Evolutionary conservation across 1,140 invertebrate species (phyloP), one percentile per base, ranked within the genome.

Genomic region (Asobara japonica): DNA sequence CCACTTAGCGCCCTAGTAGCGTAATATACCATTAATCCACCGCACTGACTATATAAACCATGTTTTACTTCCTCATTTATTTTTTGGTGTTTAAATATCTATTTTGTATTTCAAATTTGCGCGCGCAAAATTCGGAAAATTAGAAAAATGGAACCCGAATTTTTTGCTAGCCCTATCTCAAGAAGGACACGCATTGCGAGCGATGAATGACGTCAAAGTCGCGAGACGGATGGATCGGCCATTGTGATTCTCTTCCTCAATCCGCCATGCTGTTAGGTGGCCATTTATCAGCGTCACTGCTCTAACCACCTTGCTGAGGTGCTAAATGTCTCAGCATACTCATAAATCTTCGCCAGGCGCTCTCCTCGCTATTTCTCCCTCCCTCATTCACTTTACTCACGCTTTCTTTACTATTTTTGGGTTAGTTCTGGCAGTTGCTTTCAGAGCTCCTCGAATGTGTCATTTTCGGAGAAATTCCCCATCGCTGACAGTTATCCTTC

Each of bases 271-370:
- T 83, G 79, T 82, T 82, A 82, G 79, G 69, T 76, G 77, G 73
- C 76, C 79, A 81, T 84, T 84, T 82, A 82, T 84, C 80, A 80
- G 62, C 77, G 65, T 69, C 71, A 68, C 77, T 73, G 62, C 77
- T 79, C 81, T 82, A 82, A 83, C 80, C 74, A 83, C 72, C 78
- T 83, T 81, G 72, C 56, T 74, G 73, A 82, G 48, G 78, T 82
- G 82, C 77, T 83, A 84, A 84, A 79, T 79, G 80, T 78, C 73
- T 81, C 41, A 62, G 79, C 77, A 82, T 72, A 82, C 79, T 84
- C 82, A 78, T 84, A 83, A 84, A 84, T 84, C 82, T 84, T 81
- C 56, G 67, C 69, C 75, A 69, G 68, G 73, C 74, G 74, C 76
- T 76, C 75, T 77, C 75, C 73, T 76, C 75, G 56, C 79, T 62